These are phyloP conservation scores for Sinonovacula constricta DNA, from an alignment of 1,140 invertebrate genomes.

Conservation along the genomic window DNA sequence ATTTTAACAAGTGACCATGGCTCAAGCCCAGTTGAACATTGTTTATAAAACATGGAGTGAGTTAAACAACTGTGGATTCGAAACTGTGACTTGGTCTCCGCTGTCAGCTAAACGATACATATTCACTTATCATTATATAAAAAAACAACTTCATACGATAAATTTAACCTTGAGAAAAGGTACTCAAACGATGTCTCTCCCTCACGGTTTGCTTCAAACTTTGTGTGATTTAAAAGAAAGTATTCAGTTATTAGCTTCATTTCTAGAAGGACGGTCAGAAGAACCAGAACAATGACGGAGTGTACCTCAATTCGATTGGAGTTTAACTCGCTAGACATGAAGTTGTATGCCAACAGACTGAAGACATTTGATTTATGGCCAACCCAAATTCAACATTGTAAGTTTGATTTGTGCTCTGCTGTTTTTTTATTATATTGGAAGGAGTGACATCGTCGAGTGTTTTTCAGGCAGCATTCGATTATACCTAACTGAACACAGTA, in stretches of 20 bases:
- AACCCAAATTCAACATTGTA: conserved; percentile 20
- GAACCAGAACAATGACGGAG: conserved; percentile 20
- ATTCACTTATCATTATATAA: too few relatives aligned
- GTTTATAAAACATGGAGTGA: too few relatives aligned
- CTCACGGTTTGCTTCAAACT: conserved; percentile 7
- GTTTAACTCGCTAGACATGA: conserved; percentile 27
- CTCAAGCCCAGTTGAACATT: too few relatives aligned
- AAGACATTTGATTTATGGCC: conserved; percentile 36
- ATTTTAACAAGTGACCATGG: too few relatives aligned
- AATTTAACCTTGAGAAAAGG: too few relatives aligned
- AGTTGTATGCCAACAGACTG: conserved; percentile 27
- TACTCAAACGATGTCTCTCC: too few relatives aligned
- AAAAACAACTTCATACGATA: too few relatives aligned
- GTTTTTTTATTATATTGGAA: conserved; percentile 39
- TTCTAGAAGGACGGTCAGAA: conserved; percentile 26
- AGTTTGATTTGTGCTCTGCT: conserved; percentile 11
- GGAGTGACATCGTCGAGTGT: conserved; percentile 30
- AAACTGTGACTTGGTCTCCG: too few relatives aligned
- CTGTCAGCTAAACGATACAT: too few relatives aligned
- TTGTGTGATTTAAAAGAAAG: conserved; percentile 49
- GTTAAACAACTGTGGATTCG: too few relatives aligned
- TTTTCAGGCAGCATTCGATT: not conserved
- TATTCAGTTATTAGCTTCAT: conserved; percentile 23
- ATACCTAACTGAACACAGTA: conserved; percentile 28
- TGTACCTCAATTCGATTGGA: conserved; percentile 10